These are phyloP conservation scores for Drosophila micromelanica DNA, from an alignment of 1,140 invertebrate genomes.

Conservation along the genomic window DNA sequence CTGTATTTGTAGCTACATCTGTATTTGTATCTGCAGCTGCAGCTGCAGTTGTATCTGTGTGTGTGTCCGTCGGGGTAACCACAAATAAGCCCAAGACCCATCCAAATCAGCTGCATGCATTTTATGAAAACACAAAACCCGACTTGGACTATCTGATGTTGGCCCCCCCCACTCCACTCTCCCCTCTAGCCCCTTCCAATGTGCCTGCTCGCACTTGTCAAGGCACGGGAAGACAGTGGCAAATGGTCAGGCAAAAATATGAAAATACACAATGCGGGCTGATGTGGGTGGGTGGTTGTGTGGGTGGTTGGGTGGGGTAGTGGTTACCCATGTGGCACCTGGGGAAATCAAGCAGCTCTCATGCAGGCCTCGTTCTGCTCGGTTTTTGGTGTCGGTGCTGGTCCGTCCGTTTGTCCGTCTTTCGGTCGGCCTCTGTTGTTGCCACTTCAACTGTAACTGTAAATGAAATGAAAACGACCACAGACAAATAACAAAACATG, in stretches of 20 bases:
- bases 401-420: conserved; percentile 3
- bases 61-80: conserved; percentile 24
- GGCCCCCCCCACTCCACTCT: background rate
- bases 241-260: conserved; percentile 65
- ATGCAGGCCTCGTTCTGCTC: conserved; percentile 43
- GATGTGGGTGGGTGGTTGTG: conserved; percentile 18
- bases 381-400: conserved; percentile 11
- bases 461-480: conserved; percentile 77
- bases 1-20: background rate
- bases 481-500: conserved; percentile 69
- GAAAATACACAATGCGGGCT: conserved; percentile 60
- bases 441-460: conserved; percentile 54
- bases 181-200: background rate
- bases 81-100: conserved; percentile 48
- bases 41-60: conserved; percentile 11
- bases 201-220: conserved; percentile 15
- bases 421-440: conserved; percentile 38
- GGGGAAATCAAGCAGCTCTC: conserved; percentile 71
- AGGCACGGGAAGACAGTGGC: conserved; percentile 36
- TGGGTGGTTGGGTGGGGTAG: conserved; percentile 14
- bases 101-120: conserved; percentile 49
- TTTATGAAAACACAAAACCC: conserved; percentile 33
- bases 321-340: conserved; percentile 57
- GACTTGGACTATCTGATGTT: background rate
- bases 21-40: background rate